Percentiles rank a stretch among this genome's conserved stretches.
These are phyloP conservation scores for Diabrotica undecimpunctata DNA, from an alignment of 1,140 invertebrate genomes.

Conservation along the genomic window DNA sequence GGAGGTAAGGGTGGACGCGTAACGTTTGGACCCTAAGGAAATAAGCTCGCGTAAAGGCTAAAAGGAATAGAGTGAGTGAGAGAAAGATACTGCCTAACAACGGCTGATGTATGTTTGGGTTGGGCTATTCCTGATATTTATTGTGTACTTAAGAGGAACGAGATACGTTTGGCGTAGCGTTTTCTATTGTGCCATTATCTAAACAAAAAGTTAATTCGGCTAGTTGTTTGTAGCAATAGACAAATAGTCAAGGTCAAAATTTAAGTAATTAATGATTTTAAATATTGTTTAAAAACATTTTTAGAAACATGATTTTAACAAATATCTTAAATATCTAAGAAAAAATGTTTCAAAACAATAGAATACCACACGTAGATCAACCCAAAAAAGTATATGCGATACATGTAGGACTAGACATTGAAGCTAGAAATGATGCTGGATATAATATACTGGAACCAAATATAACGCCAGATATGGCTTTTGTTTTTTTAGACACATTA, in stretches of 20 bases:
- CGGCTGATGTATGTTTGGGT: slow-evolving; percentile 39
- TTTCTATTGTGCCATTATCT: slow-evolving; percentile 16
- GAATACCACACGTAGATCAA: too few species aligned
- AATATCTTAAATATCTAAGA: too few species aligned
- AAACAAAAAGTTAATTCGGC: slow-evolving; percentile 16
- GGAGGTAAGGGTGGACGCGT: slow-evolving; percentile 22
- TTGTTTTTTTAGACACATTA: too few species aligned
- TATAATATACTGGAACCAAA: too few species aligned
- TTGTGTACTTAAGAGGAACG: slow-evolving; percentile 42
- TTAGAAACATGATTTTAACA: too few species aligned
- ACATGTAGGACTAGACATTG: too few species aligned
- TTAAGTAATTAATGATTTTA: too few species aligned
- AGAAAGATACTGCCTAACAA: slow-evolving; percentile 6
- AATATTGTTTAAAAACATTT: too few species aligned
- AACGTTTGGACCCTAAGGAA: slow-evolving; percentile 40
- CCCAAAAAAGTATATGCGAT: too few species aligned
- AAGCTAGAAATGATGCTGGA: too few species aligned
- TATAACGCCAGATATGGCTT: too few species aligned
- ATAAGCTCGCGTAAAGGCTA: slow-evolving; percentile 26
- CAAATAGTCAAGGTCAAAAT: slow-evolving; percentile 10
- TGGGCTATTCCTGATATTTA: slow-evolving; percentile 41
- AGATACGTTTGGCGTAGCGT: slow-evolving; percentile 16
- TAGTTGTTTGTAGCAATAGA: not conserved
- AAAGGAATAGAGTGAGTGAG: slow-evolving; percentile 24
- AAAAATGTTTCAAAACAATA: too few species aligned